Conservation (phyloP, 2,888 invertebrate genomes). For the Zygothrica quintamaculata region DNA sequence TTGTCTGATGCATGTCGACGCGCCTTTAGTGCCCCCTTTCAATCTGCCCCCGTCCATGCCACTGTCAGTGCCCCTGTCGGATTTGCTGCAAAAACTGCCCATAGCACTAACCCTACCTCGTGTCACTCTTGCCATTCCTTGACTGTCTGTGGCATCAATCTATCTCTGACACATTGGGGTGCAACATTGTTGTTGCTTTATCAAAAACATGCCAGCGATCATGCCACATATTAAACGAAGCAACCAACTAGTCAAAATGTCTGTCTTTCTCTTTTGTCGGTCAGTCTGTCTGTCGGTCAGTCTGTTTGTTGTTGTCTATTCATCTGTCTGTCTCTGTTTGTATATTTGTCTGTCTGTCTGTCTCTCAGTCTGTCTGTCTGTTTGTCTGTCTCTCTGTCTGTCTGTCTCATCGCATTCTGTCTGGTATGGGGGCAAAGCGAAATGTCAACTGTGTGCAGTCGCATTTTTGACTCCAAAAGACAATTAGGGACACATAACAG, state of each 20-base stretch:
- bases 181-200: conserved; percentile 66
- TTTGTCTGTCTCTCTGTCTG: conserved; percentile 8
- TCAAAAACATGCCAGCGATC: conserved; percentile 48
- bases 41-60: not conserved
- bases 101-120: not conserved
- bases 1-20: conserved; percentile 6
- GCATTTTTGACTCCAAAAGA: conserved; percentile 30
- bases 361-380: conserved; percentile 2
- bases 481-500: conserved; percentile 56
- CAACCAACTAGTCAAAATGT: conserved; percentile 39
- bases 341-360: conserved; percentile 4
- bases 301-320: conserved; percentile 5
- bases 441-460: conserved; percentile 38
- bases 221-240: conserved; percentile 60
- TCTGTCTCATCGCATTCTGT: conserved; percentile 3
- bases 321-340: conserved; percentile 6
- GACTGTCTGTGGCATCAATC: conserved; percentile 63
- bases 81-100: not conserved
- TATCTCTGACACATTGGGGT: conserved; percentile 64
- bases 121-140: not conserved
- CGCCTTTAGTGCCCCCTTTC: not conserved
- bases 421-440: not conserved
- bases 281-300: conserved; percentile 1
- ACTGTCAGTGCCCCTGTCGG: not conserved
- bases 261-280: not conserved